A percentile compares a stretch with the other conserved stretches of the same genome.
phyloP scores from a whole-genome alignment of 2,113 vertebrate genomes.

The Athene noctua region DNA sequence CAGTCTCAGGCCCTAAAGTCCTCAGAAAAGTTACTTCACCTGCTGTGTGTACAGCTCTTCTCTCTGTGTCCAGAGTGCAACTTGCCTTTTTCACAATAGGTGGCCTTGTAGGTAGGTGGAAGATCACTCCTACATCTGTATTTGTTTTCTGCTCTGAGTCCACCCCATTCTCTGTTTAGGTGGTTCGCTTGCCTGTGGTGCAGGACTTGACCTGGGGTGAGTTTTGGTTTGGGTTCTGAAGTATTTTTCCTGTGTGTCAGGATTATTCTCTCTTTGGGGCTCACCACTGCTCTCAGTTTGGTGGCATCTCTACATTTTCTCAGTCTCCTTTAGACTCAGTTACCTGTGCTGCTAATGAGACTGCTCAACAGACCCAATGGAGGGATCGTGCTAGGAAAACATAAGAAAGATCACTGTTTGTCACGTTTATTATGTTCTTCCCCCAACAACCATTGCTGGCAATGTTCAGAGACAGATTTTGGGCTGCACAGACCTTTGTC shows the following conservation, averaged over 20 bases:
- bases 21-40: not conserved
- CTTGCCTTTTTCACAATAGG: not conserved
- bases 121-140: not conserved
- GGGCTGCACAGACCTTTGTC: not conserved
- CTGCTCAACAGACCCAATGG: not conserved
- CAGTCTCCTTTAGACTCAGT: not conserved
- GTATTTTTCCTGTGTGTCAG: not conserved
- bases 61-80: not conserved
- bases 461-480: not conserved
- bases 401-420: not conserved
- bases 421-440: not conserved
- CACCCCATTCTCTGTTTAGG: not conserved
- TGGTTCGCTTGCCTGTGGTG: not conserved
- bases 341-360: not conserved
- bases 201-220: not conserved
- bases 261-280: not conserved
- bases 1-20: not conserved
- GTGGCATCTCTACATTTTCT: not conserved
- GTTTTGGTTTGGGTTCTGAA: not conserved
- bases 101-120: not conserved
- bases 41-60: not conserved
- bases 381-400: not conserved
- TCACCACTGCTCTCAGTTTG: not conserved
- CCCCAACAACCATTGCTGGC: not conserved
- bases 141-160: not conserved